Conservation (phyloP, 2,888 invertebrate genomes). For the Drosophila limbata region DNA sequence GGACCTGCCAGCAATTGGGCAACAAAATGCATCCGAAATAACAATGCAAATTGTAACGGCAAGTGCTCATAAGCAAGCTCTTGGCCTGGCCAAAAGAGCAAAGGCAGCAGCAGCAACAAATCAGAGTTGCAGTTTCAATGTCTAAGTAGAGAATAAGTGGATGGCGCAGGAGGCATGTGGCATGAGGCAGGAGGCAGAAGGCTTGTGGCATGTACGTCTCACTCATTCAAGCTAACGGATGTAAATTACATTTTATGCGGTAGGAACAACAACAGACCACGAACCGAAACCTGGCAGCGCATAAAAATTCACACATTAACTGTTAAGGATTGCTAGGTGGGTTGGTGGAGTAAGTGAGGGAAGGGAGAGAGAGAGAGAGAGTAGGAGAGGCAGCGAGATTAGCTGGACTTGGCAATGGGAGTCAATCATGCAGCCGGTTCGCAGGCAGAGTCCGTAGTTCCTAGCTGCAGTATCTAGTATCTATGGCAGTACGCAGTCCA, state of each 20-base stretch:
- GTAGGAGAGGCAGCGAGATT: constrained; percentile 19
- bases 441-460: constrained; percentile 24
- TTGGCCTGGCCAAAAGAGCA: constrained; percentile 35
- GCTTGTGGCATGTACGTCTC: constrained; percentile 42
- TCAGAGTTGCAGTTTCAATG: constrained; percentile 67
- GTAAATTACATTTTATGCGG: constrained; percentile 80
- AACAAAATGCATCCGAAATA: constrained; percentile 43
- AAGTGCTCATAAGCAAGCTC: constrained; percentile 57
- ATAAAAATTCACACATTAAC: constrained; percentile 81
- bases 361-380: not conserved
- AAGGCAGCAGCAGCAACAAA: constrained; percentile 42
- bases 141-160: constrained; percentile 4
- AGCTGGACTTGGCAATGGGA: constrained; percentile 60
- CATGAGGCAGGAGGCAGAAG: not conserved
- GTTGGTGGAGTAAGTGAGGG: too few species aligned
- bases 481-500: constrained; percentile 2
- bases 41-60: constrained; percentile 70
- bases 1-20: constrained; percentile 40
- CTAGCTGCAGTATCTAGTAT: constrained; percentile 27
- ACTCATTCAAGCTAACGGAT: constrained; percentile 72
- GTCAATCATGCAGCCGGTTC: constrained; percentile 73
- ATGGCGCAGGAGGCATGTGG: not conserved
- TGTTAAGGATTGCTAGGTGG: constrained; percentile 68
- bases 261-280: constrained; percentile 64
- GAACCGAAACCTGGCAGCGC: constrained; percentile 74